Conservation (phyloP, 2,797 vertebrate genomes). For the Rhinophrynus dorsalis region DNA sequence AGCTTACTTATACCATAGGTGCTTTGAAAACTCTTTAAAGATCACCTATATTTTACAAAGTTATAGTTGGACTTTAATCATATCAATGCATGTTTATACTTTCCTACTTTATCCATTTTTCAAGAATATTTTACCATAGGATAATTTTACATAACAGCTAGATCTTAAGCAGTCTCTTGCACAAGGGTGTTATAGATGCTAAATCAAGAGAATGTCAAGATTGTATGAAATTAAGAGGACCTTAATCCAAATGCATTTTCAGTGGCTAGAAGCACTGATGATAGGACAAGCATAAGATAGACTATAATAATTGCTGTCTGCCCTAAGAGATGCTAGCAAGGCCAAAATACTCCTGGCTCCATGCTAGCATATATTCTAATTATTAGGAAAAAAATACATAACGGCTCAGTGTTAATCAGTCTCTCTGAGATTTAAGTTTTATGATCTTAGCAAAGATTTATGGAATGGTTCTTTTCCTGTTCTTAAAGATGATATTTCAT, state of each 20-base stretch:
- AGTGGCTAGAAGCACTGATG: slow-evolving; percentile 67
- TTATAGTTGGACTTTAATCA: too few species aligned
- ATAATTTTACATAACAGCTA: background rate
- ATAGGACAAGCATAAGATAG: slow-evolving; percentile 68
- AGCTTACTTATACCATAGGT: too few species aligned
- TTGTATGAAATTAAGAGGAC: slow-evolving; percentile 79
- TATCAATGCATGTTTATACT: too few species aligned
- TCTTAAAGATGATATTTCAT: slow-evolving; percentile 96
- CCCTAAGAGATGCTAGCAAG: slow-evolving; percentile 88
- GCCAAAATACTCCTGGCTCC: slow-evolving; percentile 72
- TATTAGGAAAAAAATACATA: slow-evolving; percentile 80
- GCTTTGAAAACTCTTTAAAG: too few species aligned
- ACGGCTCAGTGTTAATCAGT: slow-evolving; percentile 94
- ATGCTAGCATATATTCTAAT: slow-evolving; percentile 84
- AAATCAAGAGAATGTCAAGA: slow-evolving; percentile 67
- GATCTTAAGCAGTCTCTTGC: background rate
- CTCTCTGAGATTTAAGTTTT: slow-evolving; percentile 89
- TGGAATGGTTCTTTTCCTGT: slow-evolving; percentile 83
- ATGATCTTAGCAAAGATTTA: slow-evolving; percentile 90
- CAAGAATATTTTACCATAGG: background rate
- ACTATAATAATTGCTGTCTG: slow-evolving; percentile 82
- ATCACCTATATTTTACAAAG: too few species aligned
- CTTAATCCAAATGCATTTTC: slow-evolving; percentile 76
- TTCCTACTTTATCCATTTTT: background rate
- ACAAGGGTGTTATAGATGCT: slow-evolving; percentile 39